Evolutionary conservation across 2,888 invertebrate genomes (phyloP), one percentile per base, ranked within the genome.

Genomic region (Patella pellucida): DNA sequence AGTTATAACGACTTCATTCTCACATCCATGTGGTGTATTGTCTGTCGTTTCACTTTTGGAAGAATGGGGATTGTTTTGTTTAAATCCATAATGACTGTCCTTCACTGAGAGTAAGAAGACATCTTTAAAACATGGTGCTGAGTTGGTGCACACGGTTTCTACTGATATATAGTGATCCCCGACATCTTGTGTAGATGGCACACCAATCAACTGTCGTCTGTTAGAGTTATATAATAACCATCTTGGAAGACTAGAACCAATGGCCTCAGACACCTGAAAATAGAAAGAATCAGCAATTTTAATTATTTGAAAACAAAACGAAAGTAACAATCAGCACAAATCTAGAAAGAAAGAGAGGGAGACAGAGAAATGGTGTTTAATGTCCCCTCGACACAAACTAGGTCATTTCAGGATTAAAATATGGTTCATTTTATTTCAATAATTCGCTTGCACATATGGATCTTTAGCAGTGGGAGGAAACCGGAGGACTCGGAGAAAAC

Each of bases 41-140:
- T 23, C 56, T 14, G 14, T 2, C 19, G 19, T n/a, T n/a, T 52
- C 56, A 15, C 27, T 23, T n/a, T 50, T 4, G 19, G 69, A 23
- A 16, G 52, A 23, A 14, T 50, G 19, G 2, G 50, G 50, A 41
- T 41, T 31, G 4, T 52, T 54, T 12, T 31, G 52, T 74, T 23
- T 19, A 23, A 51, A 27, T 16, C 69, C 19, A 54, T 69, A 71
- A 5, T 62, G 19, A 54, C 68, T 52, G n/a, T 71, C 68, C 1
- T 68, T 52, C 14, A 83, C 77, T 2, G 71, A 74, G 9, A 81
- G 54, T 31, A 72, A 67, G 67, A 82, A 78, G n/a, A 77, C 72
- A 62, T 79, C 80, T 19, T 27, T 27, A 31, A 76, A 80, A 5
- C 23, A n/a, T 3, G 16, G 12, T 19, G 15, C 19, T 14, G 31